These are phyloP conservation scores for Pteropus rufus DNA, from an alignment of 2,797 vertebrate species.

Conservation along the genomic window DNA sequence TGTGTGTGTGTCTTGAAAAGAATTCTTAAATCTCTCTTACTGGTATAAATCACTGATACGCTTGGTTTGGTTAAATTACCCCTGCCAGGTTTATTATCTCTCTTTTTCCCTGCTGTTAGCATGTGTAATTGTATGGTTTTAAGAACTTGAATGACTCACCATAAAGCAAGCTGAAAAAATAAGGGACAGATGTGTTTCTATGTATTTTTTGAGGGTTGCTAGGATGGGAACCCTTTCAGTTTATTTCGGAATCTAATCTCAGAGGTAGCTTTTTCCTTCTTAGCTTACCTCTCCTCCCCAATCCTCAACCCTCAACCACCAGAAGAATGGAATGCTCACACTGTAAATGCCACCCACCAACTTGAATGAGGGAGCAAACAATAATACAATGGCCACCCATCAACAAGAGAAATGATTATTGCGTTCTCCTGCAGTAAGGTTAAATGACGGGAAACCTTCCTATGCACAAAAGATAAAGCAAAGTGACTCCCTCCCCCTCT, in stretches of 20 bases:
- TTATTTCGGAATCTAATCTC: conserved; percentile 70
- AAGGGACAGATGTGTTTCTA: conserved; percentile 79
- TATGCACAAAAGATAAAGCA: conserved; percentile 4
- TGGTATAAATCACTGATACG: conserved; percentile 68
- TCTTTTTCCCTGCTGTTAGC: conserved; percentile 70
- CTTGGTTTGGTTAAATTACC: conserved; percentile 71
- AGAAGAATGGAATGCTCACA: conserved; percentile 36
- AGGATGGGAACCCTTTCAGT: conserved; percentile 67
- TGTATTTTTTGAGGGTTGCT: conserved; percentile 77
- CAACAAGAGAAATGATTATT: not conserved
- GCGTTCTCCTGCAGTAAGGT: not conserved
- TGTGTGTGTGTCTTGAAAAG: not conserved
- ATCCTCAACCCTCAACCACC: conserved; percentile 13
- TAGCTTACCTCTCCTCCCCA: conserved; percentile 22
- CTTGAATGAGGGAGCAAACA: conserved; percentile 10
- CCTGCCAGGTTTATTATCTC: conserved; percentile 75
- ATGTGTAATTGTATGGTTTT: conserved; percentile 78
- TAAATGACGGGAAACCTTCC: conserved; percentile 43
- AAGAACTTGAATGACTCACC: conserved; percentile 77
- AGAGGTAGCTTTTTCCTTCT: conserved; percentile 57
- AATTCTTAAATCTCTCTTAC: conserved; percentile 60
- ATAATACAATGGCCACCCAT: conserved; percentile 39
- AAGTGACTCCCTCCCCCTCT: conserved; percentile 10
- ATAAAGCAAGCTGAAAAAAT: conserved; percentile 79
- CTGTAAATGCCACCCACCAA: conserved; percentile 54